Percentiles rank a stretch among this genome's conserved stretches.
phyloP scores from a whole-genome alignment of 2,797 vertebrate genomes.

The Poliocrania exsul region DNA sequence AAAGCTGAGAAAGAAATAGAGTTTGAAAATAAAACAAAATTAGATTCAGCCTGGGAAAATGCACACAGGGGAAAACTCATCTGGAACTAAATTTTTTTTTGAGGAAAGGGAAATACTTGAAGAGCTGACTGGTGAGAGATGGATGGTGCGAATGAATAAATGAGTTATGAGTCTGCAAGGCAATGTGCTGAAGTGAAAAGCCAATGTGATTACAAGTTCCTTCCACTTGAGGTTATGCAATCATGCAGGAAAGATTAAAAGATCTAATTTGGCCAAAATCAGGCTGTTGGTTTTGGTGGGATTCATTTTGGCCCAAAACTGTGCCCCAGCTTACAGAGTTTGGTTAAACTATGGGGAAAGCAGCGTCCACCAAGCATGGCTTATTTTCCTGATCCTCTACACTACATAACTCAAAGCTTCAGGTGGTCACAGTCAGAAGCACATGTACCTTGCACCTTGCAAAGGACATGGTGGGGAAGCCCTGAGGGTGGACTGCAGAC shows the following conservation, averaged over 20 bases:
- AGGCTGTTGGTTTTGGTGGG: not conserved
- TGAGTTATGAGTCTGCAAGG: not conserved
- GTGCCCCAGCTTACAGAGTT: not conserved
- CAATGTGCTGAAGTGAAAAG: conserved; percentile 13
- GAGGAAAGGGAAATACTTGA: conserved; percentile 26
- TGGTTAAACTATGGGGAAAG: not conserved
- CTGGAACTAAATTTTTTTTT: conserved; percentile 27
- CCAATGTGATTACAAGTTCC: not conserved
- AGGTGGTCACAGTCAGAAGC: not conserved
- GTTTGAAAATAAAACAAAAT: conserved; percentile 51
- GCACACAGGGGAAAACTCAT: conserved; percentile 27
- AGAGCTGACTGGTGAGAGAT: conserved; percentile 7
- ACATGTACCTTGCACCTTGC: not conserved
- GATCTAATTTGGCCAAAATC: not conserved
- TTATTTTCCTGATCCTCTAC: not conserved
- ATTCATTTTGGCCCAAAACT: not conserved
- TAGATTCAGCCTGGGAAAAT: conserved; percentile 50
- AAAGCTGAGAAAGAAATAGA: conserved; percentile 51
- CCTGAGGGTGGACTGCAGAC: not conserved
- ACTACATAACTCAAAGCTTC: not conserved
- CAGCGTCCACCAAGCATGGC: not conserved
- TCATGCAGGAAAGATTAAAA: not conserved
- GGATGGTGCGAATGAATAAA: conserved; percentile 37
- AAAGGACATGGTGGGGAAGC: not conserved
- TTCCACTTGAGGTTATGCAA: not conserved